phyloP scores from a whole-genome alignment of 2,113 vertebrate genomes.

The Paramormyrops kingsleyae region DNA sequence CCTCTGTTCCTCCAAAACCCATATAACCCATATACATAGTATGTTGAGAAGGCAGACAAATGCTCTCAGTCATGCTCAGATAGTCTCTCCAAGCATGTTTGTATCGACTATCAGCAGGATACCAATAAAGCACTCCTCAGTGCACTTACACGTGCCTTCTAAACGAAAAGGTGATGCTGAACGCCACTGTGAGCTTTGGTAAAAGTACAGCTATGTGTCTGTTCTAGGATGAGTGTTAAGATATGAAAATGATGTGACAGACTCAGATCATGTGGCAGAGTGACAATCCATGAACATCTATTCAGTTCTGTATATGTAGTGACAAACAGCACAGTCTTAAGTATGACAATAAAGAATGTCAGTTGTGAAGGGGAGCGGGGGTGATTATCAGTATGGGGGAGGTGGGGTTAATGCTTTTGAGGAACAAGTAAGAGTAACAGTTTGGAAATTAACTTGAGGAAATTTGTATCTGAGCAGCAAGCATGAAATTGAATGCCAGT shows the following conservation, averaged over 20 bases:
- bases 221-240: not conserved
- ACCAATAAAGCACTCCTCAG: not conserved
- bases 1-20: not conserved
- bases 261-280: not conserved
- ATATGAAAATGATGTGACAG: not conserved
- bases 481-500: not conserved
- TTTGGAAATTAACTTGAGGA: not conserved
- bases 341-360: not conserved
- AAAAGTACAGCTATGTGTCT: not conserved
- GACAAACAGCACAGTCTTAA: not conserved
- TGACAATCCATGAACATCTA: not conserved
- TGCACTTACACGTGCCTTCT: not conserved
- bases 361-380: too few species aligned
- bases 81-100: not conserved
- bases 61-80: not conserved
- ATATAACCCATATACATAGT: not conserved
- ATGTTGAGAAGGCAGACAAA: not conserved
- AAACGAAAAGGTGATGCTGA: not conserved
- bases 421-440: not conserved
- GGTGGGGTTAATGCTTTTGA: not conserved
- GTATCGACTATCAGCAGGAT: not conserved
- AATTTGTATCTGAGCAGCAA: not conserved
- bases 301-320: not conserved
- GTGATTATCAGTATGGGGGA: not conserved
- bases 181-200: not conserved